Conservation (phyloP, 2,888 invertebrate genomes). For the Siphonodentalium dalli region DNA sequence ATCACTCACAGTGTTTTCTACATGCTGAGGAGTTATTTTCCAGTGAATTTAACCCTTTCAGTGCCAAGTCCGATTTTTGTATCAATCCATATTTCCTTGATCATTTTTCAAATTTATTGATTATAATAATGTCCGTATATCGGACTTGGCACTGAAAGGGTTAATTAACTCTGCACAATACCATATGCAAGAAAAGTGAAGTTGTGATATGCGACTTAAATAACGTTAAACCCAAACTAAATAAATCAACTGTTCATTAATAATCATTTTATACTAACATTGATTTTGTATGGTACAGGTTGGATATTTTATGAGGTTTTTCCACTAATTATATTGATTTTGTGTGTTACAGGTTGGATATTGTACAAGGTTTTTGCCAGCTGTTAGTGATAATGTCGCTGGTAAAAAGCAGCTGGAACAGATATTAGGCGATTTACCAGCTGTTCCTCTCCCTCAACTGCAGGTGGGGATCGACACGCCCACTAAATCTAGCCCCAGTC, state of each 20-base stretch:
- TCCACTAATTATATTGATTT: background rate
- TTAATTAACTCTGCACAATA: background rate
- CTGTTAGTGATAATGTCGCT: slow-evolving; percentile 47
- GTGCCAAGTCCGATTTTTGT: no score
- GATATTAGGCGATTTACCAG: slow-evolving; percentile 63
- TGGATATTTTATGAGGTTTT: background rate
- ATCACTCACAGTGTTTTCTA: no score
- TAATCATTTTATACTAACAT: background rate
- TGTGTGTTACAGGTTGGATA: slow-evolving; percentile 61
- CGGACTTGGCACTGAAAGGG: no score
- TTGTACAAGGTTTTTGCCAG: slow-evolving; percentile 53
- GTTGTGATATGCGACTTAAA: background rate
- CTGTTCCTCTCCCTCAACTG: no score
- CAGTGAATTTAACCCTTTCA: no score
- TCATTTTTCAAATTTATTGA: no score
- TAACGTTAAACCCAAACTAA: background rate
- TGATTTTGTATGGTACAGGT: no score
- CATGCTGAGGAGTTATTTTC: no score
- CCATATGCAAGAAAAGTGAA: background rate
- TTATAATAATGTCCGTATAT: no score
- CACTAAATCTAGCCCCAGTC: slow-evolving; percentile 23
- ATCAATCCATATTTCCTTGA: no score
- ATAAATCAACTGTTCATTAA: background rate
- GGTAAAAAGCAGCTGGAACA: slow-evolving; percentile 63
- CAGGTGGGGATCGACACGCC: slow-evolving; percentile 15